phyloP scores from a whole-genome alignment of 2,113 vertebrate genomes.

The Chamaea fasciata region DNA sequence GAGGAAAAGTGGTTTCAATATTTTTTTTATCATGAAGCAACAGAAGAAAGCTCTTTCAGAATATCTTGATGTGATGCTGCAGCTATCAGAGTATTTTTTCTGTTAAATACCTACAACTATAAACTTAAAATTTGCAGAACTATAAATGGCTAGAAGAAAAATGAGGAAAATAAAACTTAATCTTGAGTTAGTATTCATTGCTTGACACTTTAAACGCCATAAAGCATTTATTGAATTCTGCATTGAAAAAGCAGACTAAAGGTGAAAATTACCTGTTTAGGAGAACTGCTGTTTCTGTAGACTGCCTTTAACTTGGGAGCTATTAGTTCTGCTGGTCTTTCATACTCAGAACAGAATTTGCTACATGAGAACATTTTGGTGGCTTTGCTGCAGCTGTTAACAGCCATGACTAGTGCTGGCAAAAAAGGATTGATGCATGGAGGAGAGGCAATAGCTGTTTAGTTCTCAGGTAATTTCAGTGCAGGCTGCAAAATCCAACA shows the following conservation, averaged over 20 bases:
- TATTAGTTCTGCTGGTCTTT: background rate
- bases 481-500: background rate
- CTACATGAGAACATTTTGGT: background rate
- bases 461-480: background rate
- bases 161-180: background rate
- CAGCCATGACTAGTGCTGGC: background rate
- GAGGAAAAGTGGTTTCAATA: background rate
- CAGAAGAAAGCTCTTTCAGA: background rate
- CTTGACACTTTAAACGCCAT: background rate
- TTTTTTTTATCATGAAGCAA: background rate
- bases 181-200: background rate
- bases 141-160: background rate
- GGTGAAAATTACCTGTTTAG: background rate
- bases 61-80: background rate
- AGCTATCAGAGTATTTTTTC: background rate
- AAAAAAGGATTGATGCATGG: background rate
- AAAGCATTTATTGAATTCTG: background rate
- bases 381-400: background rate
- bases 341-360: background rate
- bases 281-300: background rate
- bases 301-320: background rate
- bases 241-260: background rate
- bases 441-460: background rate
- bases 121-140: background rate
- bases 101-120: background rate